Evolutionary conservation across 2,113 vertebrate genomes (phyloP).

Genomic region (Lucifuga dentata): DNA sequence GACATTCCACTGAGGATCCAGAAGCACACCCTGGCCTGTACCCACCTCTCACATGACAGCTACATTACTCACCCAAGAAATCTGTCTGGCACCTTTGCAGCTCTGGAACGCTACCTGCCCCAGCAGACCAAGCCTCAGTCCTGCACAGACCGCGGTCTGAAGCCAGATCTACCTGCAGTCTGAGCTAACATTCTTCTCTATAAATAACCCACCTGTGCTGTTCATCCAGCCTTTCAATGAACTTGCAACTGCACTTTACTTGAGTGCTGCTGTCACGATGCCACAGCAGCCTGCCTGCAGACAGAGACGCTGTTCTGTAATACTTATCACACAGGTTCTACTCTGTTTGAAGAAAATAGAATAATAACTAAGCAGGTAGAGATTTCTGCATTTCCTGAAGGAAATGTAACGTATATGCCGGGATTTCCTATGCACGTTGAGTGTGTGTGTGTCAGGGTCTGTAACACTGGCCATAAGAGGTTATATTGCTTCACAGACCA

Average conservation of each 20-base stretch:
- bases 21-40: slow-evolving; percentile 10
- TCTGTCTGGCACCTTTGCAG: slow-evolving; percentile 6
- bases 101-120: slow-evolving; percentile 18
- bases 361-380: slow-evolving; percentile 23
- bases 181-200: slow-evolving; percentile 42
- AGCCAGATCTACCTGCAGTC: slow-evolving; percentile 40
- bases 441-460: no score
- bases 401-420: no score
- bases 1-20: slow-evolving; percentile 29
- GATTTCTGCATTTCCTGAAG: no score
- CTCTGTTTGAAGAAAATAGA: slow-evolving; percentile 17
- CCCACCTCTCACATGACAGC: slow-evolving; percentile 45
- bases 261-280: slow-evolving; percentile 59
- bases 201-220: slow-evolving; percentile 58
- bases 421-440: no score
- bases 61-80: slow-evolving; percentile 61
- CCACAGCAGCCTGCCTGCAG: slow-evolving; percentile 35
- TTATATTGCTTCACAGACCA: no score
- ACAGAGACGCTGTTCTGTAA: slow-evolving; percentile 46
- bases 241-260: slow-evolving; percentile 58
- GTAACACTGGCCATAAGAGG: no score
- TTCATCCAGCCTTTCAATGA: slow-evolving; percentile 53
- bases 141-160: slow-evolving; percentile 8
- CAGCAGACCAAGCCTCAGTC: slow-evolving; percentile 7
- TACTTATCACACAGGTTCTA: slow-evolving; percentile 53